These are phyloP conservation scores for Chrysolina americana DNA, from an alignment of 2,888 invertebrate species.

Conservation along the genomic window DNA sequence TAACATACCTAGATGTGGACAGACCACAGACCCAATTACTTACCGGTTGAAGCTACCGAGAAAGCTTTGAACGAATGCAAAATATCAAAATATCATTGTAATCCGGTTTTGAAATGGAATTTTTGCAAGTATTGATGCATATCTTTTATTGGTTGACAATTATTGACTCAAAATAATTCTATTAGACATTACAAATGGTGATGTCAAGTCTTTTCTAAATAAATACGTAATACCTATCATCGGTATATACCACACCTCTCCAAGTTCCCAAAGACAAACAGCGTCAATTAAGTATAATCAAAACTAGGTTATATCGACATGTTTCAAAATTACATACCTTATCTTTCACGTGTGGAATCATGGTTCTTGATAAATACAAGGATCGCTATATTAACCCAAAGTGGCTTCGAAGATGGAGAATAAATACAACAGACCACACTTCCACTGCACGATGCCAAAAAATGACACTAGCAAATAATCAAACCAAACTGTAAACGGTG, in stretches of 20 bases:
- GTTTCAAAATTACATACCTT: slow-evolving; percentile 55
- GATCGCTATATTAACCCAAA: slow-evolving; percentile 32
- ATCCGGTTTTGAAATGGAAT: too few relatives aligned
- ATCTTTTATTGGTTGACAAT: background rate
- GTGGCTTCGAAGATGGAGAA: slow-evolving; percentile 35
- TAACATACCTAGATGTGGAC: too few relatives aligned
- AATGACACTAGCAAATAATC: slow-evolving; percentile 21
- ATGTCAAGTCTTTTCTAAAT: background rate
- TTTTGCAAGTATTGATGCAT: background rate
- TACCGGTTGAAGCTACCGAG: too few relatives aligned
- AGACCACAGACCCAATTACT: too few relatives aligned
- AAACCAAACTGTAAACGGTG: slow-evolving; percentile 6
- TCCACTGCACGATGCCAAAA: slow-evolving; percentile 27
- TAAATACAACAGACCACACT: background rate
- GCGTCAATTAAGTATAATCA: background rate
- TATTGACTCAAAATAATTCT: background rate
- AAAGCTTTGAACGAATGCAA: too few relatives aligned
- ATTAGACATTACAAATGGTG: background rate
- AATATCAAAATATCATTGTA: too few relatives aligned
- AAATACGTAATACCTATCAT: slow-evolving; percentile 6
- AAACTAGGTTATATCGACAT: background rate
- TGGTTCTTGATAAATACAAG: slow-evolving; percentile 46
- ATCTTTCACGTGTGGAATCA: slow-evolving; percentile 74
- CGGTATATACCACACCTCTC: slow-evolving; percentile 14
- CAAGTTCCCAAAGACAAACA: background rate